phyloP scores from a whole-genome alignment of 2,113 vertebrate genomes.

The Scophthalmus maximus region DNA sequence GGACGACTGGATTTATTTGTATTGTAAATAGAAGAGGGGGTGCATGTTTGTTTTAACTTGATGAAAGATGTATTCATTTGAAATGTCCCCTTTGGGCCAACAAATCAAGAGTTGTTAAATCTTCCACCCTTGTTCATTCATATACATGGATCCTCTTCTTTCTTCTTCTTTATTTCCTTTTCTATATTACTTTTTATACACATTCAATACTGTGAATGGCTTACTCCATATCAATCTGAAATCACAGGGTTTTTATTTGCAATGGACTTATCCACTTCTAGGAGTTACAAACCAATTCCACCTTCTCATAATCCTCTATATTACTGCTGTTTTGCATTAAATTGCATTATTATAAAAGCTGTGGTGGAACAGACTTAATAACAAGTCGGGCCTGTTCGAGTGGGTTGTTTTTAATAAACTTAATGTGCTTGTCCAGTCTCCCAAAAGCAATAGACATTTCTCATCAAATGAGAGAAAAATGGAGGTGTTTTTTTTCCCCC shows the following conservation, averaged over 20 bases:
- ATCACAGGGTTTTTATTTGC: neutral
- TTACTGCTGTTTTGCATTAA: neutral
- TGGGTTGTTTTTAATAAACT: constrained; percentile 7
- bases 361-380: neutral
- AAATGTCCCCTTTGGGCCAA: too few species aligned
- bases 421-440: neutral
- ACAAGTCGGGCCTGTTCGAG: neutral
- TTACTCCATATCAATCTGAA: neutral
- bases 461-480: too few species aligned
- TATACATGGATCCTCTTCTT: neutral
- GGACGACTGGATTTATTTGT: neutral
- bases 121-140: neutral
- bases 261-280: neutral
- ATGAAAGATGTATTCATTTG: neutral
- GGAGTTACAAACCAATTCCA: too few species aligned
- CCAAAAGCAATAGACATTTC: neutral
- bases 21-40: too few species aligned
- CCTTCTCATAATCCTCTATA: neutral
- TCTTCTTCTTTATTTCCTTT: neutral
- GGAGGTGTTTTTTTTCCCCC: too few species aligned
- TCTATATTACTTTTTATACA: neutral
- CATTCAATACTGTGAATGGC: neutral
- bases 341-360: neutral
- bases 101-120: too few species aligned
- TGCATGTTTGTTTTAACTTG: neutral